phyloP scores from a whole-genome alignment of 2,797 vertebrate genomes.

The Sciaenops ocellatus region DNA sequence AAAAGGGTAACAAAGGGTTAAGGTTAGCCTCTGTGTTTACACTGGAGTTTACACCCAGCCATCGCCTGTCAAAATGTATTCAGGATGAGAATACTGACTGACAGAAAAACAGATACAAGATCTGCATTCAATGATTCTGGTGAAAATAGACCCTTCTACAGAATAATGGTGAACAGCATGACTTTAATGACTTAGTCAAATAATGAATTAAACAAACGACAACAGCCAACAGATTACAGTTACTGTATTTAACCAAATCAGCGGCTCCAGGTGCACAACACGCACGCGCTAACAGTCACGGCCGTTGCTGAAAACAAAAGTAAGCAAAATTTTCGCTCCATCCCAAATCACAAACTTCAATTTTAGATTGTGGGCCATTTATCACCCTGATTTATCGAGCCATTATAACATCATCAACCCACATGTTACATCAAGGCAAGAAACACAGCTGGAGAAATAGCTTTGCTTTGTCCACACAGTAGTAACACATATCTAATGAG shows the following conservation, averaged over 20 bases:
- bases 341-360: not conserved
- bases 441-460: not conserved
- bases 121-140: not conserved
- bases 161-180: not conserved
- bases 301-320: not conserved
- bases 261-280: not conserved
- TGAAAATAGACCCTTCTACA: not conserved
- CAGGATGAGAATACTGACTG: not conserved
- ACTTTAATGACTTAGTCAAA: slow-evolving; percentile 12
- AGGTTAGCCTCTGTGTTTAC: not conserved
- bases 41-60: slow-evolving; percentile 16
- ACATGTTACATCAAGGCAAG: not conserved
- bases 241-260: too few species aligned
- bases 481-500: not conserved
- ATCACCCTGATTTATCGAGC: not conserved
- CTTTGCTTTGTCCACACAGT: not conserved
- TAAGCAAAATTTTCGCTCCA: too few species aligned
- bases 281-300: not conserved
- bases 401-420: not conserved
- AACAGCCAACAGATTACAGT: not conserved
- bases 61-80: not conserved
- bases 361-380: not conserved
- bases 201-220: slow-evolving; percentile 16
- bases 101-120: not conserved
- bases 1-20: slow-evolving; percentile 13